Evolutionary conservation across 2,113 vertebrate species (phyloP), one percentile per base, ranked within the genome.

Genomic region (Odobenus rosmarus): DNA sequence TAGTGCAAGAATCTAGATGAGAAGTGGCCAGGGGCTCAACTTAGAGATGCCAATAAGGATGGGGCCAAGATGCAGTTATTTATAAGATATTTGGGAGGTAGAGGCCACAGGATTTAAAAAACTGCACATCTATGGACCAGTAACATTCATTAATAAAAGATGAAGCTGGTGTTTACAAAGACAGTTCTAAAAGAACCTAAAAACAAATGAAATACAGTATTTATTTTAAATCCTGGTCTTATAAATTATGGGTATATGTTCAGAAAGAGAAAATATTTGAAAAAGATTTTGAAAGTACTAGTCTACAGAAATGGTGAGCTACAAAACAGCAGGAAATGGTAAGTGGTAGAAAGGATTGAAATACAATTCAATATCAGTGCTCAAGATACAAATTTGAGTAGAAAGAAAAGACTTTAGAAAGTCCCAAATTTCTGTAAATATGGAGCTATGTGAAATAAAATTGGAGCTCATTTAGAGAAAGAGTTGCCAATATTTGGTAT

Each of bases 301-400:
- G 42, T 94, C 39, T 90, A 84, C 10, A 67, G 16, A 92, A 94
- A 3, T 84, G 84, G 72, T 16, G 71, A 88, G n/a, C 11, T 86
- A 85, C 10, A 86, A 85, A 97, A 69, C 5, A 80, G n/a, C 61
- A 95, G 57, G 77, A 85, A 95, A 64, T 88, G 67, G 57, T 82
- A 77, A 39, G 31, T 93, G 33, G 24, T 87, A 36, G 53, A 76
- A 61, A 93, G 61, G 4, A 92, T 72, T 83, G n/a, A 93, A 94
- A 83, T 6, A 81, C 72, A 95, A 57, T 93, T 97, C 24, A 94
- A 93, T 92, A 89, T 95, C 39, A 93, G 39, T 69, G 4, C 19
- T 89, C 28, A 83, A 83, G 21, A 76, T 42, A 64, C 12, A 93
- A 83, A 71, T 86, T 67, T n/a, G 49, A 69, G 23, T 31, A 71